Percentiles rank a stretch among this genome's conserved stretches.
Conservation (phyloP, 2,113 vertebrate genomes). For the Hepsetus odoe region DNA sequence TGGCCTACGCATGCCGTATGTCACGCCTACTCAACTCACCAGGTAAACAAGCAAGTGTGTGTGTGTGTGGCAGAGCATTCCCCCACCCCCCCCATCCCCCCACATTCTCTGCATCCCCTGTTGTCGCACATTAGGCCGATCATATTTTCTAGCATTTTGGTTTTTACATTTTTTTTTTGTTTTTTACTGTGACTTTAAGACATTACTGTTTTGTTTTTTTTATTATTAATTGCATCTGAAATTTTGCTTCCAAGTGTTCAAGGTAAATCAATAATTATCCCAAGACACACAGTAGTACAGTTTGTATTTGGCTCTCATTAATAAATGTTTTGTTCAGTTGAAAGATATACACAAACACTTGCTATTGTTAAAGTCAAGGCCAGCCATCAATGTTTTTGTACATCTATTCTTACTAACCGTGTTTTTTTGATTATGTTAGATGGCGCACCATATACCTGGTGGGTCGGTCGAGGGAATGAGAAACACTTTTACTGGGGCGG, state of each 20-base stretch:
- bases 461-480: slow-evolving; percentile 92
- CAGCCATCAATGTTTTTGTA: neutral
- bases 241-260: neutral
- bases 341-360: neutral
- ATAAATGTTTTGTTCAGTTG: neutral
- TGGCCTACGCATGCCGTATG: slow-evolving; percentile 91
- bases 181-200: no score
- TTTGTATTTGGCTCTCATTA: neutral
- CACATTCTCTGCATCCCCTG: neutral
- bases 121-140: neutral
- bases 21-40: slow-evolving; percentile 91
- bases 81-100: neutral
- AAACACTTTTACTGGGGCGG: slow-evolving; percentile 96
- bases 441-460: slow-evolving; percentile 89
- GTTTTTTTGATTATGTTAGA: slow-evolving; percentile 69
- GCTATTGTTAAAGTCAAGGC: no score
- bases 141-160: no score
- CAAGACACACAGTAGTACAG: neutral
- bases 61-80: neutral
- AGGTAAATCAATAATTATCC: neutral
- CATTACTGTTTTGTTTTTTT: neutral
- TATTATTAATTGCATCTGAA: neutral
- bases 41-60: slow-evolving; percentile 73
- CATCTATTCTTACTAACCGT: neutral
- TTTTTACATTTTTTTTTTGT: no score